phyloP scores from a whole-genome alignment of 2,113 vertebrate genomes.

The Stegastes partitus region DNA sequence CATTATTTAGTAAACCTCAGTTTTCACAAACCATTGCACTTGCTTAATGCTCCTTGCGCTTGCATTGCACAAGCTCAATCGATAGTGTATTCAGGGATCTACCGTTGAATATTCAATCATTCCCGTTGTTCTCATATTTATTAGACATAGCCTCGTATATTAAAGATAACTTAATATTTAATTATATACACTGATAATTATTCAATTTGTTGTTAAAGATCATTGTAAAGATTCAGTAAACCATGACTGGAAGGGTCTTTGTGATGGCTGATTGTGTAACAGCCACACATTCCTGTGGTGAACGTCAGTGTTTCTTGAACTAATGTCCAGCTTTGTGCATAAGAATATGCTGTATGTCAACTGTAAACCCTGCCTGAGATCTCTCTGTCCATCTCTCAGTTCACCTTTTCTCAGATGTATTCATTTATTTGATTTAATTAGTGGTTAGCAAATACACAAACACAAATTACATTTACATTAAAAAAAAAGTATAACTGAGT shows the following conservation, averaged over 20 bases:
- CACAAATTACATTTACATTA: no score
- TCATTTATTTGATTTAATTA: neutral
- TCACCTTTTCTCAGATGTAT: neutral
- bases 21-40: constrained; percentile 23
- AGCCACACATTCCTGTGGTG: no score
- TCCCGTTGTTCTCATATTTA: neutral
- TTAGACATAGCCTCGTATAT: neutral
- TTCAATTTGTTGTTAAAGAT: no score
- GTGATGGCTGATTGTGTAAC: no score
- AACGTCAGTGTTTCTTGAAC: neutral
- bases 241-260: no score
- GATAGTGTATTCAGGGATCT: neutral
- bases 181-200: no score
- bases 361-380: constrained; percentile 6
- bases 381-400: constrained; percentile 1
- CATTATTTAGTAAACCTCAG: constrained; percentile 10
- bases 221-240: neutral
- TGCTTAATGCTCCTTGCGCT: neutral
- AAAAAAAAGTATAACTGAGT: no score
- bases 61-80: neutral
- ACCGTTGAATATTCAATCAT: neutral
- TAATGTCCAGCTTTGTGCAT: neutral
- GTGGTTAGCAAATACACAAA: no score
- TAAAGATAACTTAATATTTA: neutral
- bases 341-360: neutral